Evolutionary conservation across 2,797 vertebrate genomes (phyloP), one percentile per base, ranked within the genome.

Genomic region (Falco concolor): DNA sequence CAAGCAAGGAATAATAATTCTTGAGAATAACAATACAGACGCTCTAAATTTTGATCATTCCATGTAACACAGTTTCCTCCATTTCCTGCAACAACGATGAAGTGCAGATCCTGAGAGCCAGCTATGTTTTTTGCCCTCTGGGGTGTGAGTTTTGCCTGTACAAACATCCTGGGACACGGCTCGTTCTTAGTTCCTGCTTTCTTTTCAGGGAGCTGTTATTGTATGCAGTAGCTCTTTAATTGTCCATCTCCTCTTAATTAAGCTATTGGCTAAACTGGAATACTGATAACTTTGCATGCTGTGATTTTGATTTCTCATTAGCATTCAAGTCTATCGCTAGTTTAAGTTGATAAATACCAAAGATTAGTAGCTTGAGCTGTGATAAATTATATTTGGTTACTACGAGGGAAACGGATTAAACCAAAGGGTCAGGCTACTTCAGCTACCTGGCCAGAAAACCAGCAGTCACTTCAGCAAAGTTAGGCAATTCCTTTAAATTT

Each of bases 41-140:
- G 2, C 57, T 74, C 77, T 95, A 68, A 82, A 93, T 78, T 96
- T 96, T 95, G 63, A 93, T 87, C 52, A 85, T 85, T 91, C 49
- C 75, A 92, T 92, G 93, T 95, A 94, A 85, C 8, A 57, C 24
- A 61, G 72, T 52, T 95, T 96, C 91, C 93, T 96, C n/a, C 7
- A 25, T 60, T 95, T 96, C 95, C 91, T 90, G 90, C 79, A 93
- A 72, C 64, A 77, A 78, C 2, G 21, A 91, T 65, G 72, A 77
- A 91, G 49, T 2, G 3, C 52, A 87, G 69, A 82, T 75, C 88
- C 57, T 72, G 60, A 84, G 53, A 80, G 50, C 17, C 40, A 76
- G 56, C 63, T 59, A 42, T 28, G 15, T 30, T 75, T 91, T 93
- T 54, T 85, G 54, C 34, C 50, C 65, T 89, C 61, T 85, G 69